Percentiles rank a stretch among this genome's conserved stretches.
These are phyloP conservation scores for Boulengeromyrus knoepffleri DNA, from an alignment of 2,113 vertebrate species.

Conservation along the genomic window DNA sequence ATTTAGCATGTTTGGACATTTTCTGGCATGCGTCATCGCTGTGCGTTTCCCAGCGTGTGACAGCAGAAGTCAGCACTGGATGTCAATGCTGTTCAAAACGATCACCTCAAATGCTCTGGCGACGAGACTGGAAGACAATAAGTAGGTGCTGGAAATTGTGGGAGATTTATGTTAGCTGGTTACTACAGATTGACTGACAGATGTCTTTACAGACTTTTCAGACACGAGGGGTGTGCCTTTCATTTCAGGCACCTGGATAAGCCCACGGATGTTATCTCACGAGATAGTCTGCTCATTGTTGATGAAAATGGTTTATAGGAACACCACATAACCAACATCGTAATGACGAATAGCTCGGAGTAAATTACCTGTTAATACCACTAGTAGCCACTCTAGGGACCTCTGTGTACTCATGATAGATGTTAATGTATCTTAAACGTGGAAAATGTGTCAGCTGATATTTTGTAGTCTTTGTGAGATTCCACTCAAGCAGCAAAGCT, in stretches of 20 bases:
- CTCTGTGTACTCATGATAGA: neutral
- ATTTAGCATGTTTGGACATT: constrained; percentile 10
- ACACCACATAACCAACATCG: no score
- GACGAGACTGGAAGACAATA: neutral
- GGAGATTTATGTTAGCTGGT: neutral
- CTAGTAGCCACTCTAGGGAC: neutral
- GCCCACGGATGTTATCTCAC: neutral
- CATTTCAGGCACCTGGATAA: neutral
- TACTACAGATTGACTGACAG: neutral
- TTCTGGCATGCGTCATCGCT: neutral
- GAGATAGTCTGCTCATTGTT: neutral
- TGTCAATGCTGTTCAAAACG: neutral
- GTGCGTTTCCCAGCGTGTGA: neutral
- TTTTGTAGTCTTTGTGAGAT: neutral
- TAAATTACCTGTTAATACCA: neutral
- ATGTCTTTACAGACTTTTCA: neutral
- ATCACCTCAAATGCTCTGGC: neutral
- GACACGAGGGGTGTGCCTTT: neutral
- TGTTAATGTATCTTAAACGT: neutral
- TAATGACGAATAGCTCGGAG: neutral
- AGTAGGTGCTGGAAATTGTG: neutral
- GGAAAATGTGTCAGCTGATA: neutral
- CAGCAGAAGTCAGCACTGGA: neutral
- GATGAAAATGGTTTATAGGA: neutral
- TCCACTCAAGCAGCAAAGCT: neutral